Percentiles rank a stretch among this genome's conserved stretches.
Evolutionary conservation across 2,113 vertebrate species (phyloP).

Genomic region (Pyxicephalus adspersus): DNA sequence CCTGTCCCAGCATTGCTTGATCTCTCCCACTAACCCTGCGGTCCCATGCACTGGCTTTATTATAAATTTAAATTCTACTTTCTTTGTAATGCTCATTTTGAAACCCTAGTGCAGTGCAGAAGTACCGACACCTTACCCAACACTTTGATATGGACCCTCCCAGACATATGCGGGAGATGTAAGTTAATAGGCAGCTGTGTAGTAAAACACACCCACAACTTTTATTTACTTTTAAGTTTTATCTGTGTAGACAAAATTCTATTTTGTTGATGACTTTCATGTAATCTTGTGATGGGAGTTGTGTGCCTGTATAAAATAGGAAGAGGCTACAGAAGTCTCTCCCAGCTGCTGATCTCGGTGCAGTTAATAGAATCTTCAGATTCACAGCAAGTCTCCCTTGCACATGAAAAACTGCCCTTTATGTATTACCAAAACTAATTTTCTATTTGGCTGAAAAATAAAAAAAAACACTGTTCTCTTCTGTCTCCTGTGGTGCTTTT

Average conservation of each 20-base stretch:
- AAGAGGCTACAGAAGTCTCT: constrained; percentile 79
- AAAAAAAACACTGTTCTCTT: constrained; percentile 87
- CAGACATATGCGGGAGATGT: too few relatives aligned
- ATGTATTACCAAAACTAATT: constrained; percentile 97
- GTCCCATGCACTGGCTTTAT: too few relatives aligned
- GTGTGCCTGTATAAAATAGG: constrained; percentile 68
- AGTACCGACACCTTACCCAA: too few relatives aligned
- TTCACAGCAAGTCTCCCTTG: constrained; percentile 85
- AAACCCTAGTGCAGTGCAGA: too few relatives aligned
- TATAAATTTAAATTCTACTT: too few relatives aligned
- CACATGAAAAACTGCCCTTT: constrained; percentile 93
- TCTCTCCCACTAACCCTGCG: too few relatives aligned
- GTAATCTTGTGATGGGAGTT: constrained; percentile 26
- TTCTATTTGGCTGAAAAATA: constrained; percentile 90
- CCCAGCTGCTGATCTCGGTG: constrained; percentile 85
- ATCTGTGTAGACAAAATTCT: not conserved
- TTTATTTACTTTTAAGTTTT: too few relatives aligned
- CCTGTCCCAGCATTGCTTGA: too few relatives aligned
- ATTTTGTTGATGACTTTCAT: not conserved
- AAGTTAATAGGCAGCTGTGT: too few relatives aligned
- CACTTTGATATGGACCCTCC: too few relatives aligned
- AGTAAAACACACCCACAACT: too few relatives aligned
- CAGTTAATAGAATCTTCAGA: constrained; percentile 87
- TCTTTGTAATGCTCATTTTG: too few relatives aligned
- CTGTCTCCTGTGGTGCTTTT: constrained; percentile 87